phyloP scores from a whole-genome alignment of 2,113 vertebrate genomes.

The Corythaeola cristata region DNA sequence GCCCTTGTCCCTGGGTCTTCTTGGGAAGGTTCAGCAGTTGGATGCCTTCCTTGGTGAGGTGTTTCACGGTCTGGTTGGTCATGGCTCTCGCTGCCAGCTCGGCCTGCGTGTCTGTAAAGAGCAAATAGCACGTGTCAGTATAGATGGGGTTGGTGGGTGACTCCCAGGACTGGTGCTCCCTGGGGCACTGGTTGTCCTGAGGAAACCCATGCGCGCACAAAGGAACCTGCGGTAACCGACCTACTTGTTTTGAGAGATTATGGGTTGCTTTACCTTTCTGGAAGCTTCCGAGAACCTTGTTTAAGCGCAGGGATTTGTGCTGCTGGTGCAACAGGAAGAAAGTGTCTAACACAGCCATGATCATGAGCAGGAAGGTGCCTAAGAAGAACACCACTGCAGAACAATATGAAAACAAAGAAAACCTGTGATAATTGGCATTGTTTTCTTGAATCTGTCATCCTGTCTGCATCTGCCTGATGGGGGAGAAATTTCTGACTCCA shows the following conservation, averaged over 20 bases:
- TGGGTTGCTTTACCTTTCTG: background rate
- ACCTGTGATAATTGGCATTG: rapidly evolving
- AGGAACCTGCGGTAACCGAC: rapidly evolving
- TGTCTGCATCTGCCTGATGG: background rate
- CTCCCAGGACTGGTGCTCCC: rapidly evolving
- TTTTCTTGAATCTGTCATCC: background rate
- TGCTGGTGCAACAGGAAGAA: slow-evolving; percentile 70
- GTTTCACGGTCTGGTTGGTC: rapidly evolving
- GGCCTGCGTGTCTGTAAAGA: rapidly evolving
- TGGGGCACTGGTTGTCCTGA: background rate
- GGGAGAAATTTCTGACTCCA: background rate
- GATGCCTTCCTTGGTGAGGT: background rate
- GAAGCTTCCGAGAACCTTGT: background rate
- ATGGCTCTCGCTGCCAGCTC: rapidly evolving
- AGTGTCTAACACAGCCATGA: slow-evolving; percentile 75
- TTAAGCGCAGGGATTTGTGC: background rate
- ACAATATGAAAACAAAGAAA: background rate
- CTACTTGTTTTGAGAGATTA: rapidly evolving
- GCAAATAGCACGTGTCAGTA: rapidly evolving
- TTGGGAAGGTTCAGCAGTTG: background rate
- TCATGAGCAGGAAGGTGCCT: slow-evolving; percentile 73
- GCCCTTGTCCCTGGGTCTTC: background rate
- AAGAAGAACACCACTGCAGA: slow-evolving; percentile 72
- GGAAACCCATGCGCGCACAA: background rate
- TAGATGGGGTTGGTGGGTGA: rapidly evolving